Percentiles rank a stretch among this genome's conserved stretches.
phyloP scores from a whole-genome alignment of 1,140 invertebrate genomes.

The Eupristina koningsbergeri region DNA sequence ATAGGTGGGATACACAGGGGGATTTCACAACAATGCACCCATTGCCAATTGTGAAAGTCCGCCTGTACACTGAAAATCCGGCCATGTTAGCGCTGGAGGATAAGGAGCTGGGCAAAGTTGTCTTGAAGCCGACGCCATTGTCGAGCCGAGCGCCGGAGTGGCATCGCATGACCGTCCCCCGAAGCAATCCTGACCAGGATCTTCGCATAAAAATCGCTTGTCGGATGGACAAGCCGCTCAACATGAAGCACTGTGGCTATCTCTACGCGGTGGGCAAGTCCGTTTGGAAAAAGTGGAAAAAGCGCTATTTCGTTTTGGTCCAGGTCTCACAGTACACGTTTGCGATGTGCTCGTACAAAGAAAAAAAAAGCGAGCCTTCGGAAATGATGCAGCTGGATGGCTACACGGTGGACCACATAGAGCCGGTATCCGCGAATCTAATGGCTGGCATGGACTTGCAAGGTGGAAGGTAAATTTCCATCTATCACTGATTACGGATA shows the following conservation, averaged over 20 bases:
- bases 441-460: conserved; percentile 87
- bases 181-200: conserved; percentile 95
- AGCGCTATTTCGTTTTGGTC: conserved; percentile 97
- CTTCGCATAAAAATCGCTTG: conserved; percentile 97
- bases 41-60: conserved; percentile 96
- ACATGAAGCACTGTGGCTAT: conserved; percentile 97
- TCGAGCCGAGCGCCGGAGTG: conserved; percentile 96
- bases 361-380: conserved; percentile 98
- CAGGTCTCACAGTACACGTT: conserved; percentile 99
- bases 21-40: conserved; percentile 99
- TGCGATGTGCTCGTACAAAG: conserved; percentile 99
- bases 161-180: conserved; percentile 97
- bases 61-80: conserved; percentile 97
- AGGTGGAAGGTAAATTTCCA: conserved; percentile 65
- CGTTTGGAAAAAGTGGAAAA: conserved; percentile 99
- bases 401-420: conserved; percentile 99
- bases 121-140: conserved; percentile 91
- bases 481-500: too few relatives aligned
- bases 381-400: conserved; percentile 99
- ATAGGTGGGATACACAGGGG: conserved; percentile 96
- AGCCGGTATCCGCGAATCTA: conserved; percentile 89
- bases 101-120: conserved; percentile 97
- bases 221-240: conserved; percentile 98
- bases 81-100: conserved; percentile 98
- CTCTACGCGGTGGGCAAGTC: conserved; percentile 96